A percentile compares a stretch with the other conserved stretches of the same genome.
Evolutionary conservation across 2,888 invertebrate species (phyloP).

Genomic region (Pandemis heparana): DNA sequence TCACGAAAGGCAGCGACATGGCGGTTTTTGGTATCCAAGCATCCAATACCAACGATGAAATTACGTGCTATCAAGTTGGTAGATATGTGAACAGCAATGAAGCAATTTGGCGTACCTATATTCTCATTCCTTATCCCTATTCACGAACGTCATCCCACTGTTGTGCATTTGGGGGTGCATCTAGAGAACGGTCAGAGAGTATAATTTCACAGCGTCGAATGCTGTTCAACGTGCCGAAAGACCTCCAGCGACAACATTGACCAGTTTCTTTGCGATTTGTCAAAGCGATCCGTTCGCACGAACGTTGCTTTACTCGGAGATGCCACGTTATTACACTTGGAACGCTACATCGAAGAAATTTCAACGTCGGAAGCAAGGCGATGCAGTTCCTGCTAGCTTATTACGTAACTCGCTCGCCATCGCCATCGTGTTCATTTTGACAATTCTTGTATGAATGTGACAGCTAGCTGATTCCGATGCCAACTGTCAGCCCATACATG

Average conservation of each 20-base stretch:
- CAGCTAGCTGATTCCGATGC: too few species aligned
- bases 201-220: constrained; percentile 39
- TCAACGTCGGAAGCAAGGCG: too few species aligned
- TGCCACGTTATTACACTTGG: constrained; percentile 46
- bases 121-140: not conserved
- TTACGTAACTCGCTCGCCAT: too few species aligned
- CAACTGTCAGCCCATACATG: too few species aligned
- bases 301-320: constrained; percentile 46
- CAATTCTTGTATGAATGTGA: too few species aligned
- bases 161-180: constrained; percentile 1
- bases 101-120: constrained; percentile 49
- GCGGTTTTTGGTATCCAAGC: constrained; percentile 22
- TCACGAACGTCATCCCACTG: not conserved
- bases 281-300: constrained; percentile 33
- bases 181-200: too few species aligned
- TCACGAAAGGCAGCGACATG: constrained; percentile 20
- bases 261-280: constrained; percentile 12
- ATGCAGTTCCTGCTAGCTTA: too few species aligned
- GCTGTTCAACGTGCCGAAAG: constrained; percentile 45
- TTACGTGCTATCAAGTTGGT: constrained; percentile 43
- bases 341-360: constrained; percentile 42
- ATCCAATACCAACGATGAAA: constrained; percentile 47
- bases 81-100: constrained; percentile 47
- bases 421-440: too few species aligned
- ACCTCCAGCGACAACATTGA: constrained; percentile 49